Conservation (phyloP, 2,113 vertebrate species). For the Pluvialis apricaria region DNA sequence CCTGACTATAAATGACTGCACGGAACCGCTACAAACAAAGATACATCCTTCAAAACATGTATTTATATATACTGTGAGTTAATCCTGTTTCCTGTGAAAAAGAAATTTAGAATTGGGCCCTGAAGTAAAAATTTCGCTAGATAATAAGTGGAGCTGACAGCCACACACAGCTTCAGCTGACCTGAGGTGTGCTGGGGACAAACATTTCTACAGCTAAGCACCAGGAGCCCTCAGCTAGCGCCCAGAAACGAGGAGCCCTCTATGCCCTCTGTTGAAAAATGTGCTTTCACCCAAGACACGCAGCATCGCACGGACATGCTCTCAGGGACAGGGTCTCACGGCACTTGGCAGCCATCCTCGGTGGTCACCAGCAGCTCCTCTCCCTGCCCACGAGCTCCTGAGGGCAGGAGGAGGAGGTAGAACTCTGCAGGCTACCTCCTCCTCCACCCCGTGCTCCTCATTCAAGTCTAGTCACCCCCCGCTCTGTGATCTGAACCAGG, state of each 20-base stretch:
- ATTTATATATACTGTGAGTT: background rate
- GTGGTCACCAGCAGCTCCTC: background rate
- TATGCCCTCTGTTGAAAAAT: background rate
- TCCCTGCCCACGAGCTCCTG: background rate
- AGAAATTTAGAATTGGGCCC: background rate
- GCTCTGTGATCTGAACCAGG: background rate
- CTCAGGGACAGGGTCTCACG: background rate
- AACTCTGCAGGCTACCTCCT: background rate
- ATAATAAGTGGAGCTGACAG: background rate
- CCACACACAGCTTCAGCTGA: background rate
- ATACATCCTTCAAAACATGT: background rate
- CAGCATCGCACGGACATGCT: accelerated
- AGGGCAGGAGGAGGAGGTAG: background rate
- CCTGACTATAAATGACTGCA: background rate
- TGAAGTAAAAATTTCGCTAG: background rate
- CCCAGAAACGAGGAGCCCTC: background rate
- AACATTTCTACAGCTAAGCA: background rate
- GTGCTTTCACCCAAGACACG: background rate
- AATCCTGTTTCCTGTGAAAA: background rate
- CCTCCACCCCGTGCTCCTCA: background rate
- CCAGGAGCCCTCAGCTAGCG: background rate
- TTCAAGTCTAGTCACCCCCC: accelerated
- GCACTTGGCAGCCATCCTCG: background rate
- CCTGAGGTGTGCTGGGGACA: background rate
- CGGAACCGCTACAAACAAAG: background rate